Percentiles rank a stretch among this genome's conserved stretches.
Conservation (phyloP, 1,140 invertebrate species). For the Teleogryllus occipitalis region DNA sequence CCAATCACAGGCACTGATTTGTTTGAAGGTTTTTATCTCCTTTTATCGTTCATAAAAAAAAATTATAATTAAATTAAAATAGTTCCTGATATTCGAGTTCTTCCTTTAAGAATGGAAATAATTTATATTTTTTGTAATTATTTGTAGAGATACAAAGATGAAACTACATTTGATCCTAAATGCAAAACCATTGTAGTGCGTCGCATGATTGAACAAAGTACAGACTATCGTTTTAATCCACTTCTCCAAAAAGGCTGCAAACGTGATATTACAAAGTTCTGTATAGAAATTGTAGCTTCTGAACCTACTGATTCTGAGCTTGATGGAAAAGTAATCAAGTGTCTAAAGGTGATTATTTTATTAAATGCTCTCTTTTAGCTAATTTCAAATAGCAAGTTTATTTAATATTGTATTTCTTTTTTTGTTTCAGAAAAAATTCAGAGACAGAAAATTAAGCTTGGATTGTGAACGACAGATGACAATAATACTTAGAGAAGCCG, state of each 20-base stretch:
- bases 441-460: slow-evolving; percentile 58
- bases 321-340: slow-evolving; percentile 46
- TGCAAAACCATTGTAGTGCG: slow-evolving; percentile 80
- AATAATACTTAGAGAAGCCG: slow-evolving; percentile 73
- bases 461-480: slow-evolving; percentile 75
- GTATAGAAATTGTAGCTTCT: slow-evolving; percentile 39
- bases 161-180: slow-evolving; percentile 70
- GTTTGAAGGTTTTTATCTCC: slow-evolving; percentile 34
- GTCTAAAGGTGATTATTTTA: slow-evolving; percentile 28
- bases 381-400: background rate
- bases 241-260: slow-evolving; percentile 69
- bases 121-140: background rate
- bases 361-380: background rate
- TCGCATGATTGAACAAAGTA: slow-evolving; percentile 85
- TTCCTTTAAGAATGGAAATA: background rate
- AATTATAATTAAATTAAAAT: background rate
- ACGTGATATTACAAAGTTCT: slow-evolving; percentile 64
- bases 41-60: background rate
- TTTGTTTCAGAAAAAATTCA: slow-evolving; percentile 56
- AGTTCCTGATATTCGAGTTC: background rate
- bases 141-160: slow-evolving; percentile 60
- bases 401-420: slow-evolving; percentile 15
- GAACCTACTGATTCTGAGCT: slow-evolving; percentile 35
- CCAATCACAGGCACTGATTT: slow-evolving; percentile 55
- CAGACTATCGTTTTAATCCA: slow-evolving; percentile 88